phyloP scores from a whole-genome alignment of 2,888 invertebrate species.

The Osedax frankpressi region DNA sequence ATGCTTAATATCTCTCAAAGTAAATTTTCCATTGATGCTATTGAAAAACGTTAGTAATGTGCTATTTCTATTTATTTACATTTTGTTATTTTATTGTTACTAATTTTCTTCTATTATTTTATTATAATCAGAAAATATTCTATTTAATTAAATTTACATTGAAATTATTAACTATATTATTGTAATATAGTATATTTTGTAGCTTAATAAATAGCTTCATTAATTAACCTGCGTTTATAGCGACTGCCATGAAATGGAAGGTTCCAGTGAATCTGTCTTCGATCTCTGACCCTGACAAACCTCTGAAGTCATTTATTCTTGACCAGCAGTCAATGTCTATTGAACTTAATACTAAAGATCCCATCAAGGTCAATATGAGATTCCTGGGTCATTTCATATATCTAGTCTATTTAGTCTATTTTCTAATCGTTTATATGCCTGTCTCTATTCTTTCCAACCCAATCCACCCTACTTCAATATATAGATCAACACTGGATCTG shows the following conservation, averaged over 20 bases:
- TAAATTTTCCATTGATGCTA: constrained; percentile 74
- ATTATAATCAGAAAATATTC: no score
- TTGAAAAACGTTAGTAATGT: constrained; percentile 27
- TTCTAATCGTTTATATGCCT: no score
- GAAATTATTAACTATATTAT: no score
- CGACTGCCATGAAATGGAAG: constrained; percentile 68
- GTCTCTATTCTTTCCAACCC: not conserved
- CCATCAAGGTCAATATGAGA: constrained; percentile 63
- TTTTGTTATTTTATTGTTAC: not conserved
- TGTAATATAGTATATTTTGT: no score
- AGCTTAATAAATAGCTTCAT: not conserved
- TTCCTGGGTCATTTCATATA: no score
- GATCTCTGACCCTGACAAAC: constrained; percentile 55
- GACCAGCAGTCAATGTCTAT: constrained; percentile 58
- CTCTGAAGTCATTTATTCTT: constrained; percentile 52
- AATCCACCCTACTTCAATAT: no score
- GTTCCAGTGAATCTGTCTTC: constrained; percentile 74
- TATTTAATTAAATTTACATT: no score
- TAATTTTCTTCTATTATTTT: not conserved
- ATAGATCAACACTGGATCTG: constrained; percentile 65
- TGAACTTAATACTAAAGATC: constrained; percentile 58
- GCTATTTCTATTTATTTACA: not conserved
- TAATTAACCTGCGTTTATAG: constrained; percentile 45
- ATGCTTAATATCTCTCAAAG: constrained; percentile 64
- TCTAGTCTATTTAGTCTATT: no score